Conservation (phyloP, 2,113 vertebrate genomes). For the Columba livia region DNA sequence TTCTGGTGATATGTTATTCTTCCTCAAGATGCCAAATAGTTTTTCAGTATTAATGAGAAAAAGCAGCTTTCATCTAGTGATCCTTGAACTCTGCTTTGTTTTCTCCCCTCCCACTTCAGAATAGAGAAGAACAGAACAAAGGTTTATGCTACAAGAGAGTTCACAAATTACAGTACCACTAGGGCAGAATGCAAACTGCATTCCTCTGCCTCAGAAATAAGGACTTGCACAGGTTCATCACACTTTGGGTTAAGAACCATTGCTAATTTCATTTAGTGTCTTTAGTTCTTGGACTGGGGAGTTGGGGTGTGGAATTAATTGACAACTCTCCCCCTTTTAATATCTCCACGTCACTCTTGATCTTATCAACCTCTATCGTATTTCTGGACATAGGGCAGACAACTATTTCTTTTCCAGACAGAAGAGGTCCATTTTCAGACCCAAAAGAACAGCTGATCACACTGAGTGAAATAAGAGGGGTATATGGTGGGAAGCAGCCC, state of each 20-base stretch:
- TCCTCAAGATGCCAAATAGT: neutral
- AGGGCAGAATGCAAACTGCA: neutral
- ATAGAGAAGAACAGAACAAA: neutral
- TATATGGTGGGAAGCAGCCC: neutral
- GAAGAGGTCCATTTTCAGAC: neutral
- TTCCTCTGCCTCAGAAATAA: neutral
- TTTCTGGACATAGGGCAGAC: neutral
- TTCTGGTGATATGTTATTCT: neutral
- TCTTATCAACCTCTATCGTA: neutral
- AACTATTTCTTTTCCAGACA: neutral
- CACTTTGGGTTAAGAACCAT: neutral
- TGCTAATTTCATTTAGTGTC: neutral
- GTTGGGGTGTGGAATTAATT: neutral
- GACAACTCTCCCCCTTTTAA: neutral
- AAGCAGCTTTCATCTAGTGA: neutral
- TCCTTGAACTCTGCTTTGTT: neutral
- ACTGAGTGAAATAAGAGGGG: neutral
- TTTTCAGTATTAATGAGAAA: neutral
- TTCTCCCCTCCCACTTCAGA: neutral
- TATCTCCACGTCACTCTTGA: neutral
- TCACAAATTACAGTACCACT: neutral
- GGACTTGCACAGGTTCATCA: neutral
- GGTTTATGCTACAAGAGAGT: neutral
- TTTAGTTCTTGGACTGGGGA: neutral
- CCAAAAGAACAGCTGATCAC: neutral